Evolutionary conservation across 2,888 invertebrate species (phyloP).

Genomic region (Platerodrilus igneus): DNA sequence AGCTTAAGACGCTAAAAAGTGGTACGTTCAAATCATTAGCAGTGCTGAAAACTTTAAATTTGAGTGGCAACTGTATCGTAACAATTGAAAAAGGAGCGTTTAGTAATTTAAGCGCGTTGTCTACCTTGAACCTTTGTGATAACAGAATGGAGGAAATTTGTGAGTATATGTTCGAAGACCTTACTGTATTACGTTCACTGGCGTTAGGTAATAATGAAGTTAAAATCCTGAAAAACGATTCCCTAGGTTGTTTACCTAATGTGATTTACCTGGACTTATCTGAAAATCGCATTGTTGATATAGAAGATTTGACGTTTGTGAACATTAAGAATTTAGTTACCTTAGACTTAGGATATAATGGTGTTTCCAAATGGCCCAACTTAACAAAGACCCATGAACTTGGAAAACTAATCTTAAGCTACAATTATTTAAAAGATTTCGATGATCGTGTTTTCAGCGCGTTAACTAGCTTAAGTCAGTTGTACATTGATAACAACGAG

Average conservation of each 20-base stretch:
- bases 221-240: conserved; percentile 1
- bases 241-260: conserved; percentile 5
- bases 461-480: conserved; percentile 7
- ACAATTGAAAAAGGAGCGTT: conserved; percentile 54
- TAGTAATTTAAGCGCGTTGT: conserved; percentile 50
- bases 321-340: conserved; percentile 8
- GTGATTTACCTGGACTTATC: conserved; percentile 12
- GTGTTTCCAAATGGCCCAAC: neutral
- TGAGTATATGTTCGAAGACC: conserved; percentile 3
- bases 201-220: conserved; percentile 11
- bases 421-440: conserved; percentile 7
- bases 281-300: conserved; percentile 7
- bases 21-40: conserved; percentile 45
- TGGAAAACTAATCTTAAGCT: conserved; percentile 9
- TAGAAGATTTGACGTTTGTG: conserved; percentile 4
- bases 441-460: conserved; percentile 3
- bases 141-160: conserved; percentile 53
- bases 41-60: conserved; percentile 56
- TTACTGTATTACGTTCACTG: conserved; percentile 8
- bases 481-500: conserved; percentile 10
- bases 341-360: conserved; percentile 13
- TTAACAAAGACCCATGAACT: neutral
- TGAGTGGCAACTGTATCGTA: conserved; percentile 62
- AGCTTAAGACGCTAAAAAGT: conserved; percentile 47
- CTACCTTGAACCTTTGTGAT: conserved; percentile 62